A percentile compares a stretch with the other conserved stretches of the same genome.
These are phyloP conservation scores for Syritta pipiens DNA, from an alignment of 2,888 invertebrate genomes.

Conservation along the genomic window DNA sequence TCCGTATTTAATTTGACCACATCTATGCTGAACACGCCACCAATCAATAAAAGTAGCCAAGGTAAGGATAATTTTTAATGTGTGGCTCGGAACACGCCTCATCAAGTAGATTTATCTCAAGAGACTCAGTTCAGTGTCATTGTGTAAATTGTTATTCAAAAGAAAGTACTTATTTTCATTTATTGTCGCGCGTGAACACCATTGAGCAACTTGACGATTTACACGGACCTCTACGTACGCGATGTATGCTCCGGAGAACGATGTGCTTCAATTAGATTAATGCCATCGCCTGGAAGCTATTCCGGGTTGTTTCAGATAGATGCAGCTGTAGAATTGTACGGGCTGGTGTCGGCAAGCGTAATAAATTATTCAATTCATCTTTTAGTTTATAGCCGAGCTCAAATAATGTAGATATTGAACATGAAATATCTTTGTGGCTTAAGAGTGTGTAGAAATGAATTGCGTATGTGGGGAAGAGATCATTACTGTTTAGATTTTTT, in stretches of 20 bases:
- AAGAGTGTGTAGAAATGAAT: too few species aligned
- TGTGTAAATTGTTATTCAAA: conserved; percentile 36
- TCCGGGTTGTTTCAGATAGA: conserved; percentile 36
- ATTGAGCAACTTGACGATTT: conserved; percentile 36
- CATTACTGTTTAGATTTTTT: too few species aligned
- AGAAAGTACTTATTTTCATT: conserved; percentile 35
- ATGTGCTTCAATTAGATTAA: conserved; percentile 52
- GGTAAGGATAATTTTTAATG: too few species aligned
- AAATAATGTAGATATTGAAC: conserved; percentile 40
- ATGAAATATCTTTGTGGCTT: neutral
- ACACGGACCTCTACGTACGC: conserved; percentile 14
- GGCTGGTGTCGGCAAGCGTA: conserved; percentile 32
- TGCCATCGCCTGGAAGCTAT: conserved; percentile 33
- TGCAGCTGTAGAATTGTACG: conserved; percentile 31
- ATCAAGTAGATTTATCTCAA: conserved; percentile 10
- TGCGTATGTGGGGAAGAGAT: too few species aligned
- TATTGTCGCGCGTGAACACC: conserved; percentile 44
- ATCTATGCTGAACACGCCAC: too few species aligned
- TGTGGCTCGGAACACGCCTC: too few species aligned
- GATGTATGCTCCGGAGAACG: conserved; percentile 2
- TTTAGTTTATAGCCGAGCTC: conserved; percentile 8
- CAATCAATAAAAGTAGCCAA: too few species aligned
- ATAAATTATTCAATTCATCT: conserved; percentile 60
- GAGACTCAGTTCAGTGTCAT: conserved; percentile 45
- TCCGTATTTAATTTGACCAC: too few species aligned